Base-by-base conservation (phyloP, 1,140 invertebrate species). In the Acromyrmex charruanus region DNA sequence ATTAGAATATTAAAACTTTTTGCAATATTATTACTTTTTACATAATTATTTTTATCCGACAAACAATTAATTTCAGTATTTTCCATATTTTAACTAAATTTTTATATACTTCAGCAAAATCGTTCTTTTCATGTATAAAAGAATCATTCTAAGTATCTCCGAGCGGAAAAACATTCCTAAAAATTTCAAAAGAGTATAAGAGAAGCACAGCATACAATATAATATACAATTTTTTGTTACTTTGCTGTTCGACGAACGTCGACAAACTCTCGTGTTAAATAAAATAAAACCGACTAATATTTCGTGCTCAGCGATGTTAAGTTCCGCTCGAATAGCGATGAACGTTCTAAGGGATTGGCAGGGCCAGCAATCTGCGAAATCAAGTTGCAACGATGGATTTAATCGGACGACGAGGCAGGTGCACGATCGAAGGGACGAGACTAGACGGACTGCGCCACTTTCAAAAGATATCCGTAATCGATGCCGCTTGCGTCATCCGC, bases 401-500 rank as follows among this genome's bases (percentile, higher is more conserved):
- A 85, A 74, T 61, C 53, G 55, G n/a, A 25, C 66, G 4, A 14
- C 53, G 53, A 82, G 51, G 65, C 59, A 75, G 61, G 68, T 79
- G 31, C 44, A 66, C 63, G 55, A 61, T 74, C 66, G 68, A 66
- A 35, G 65, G 69, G 69, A 35, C 44, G 49, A 63, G 66, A 39
- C 68, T 31, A 51, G 21, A 35, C 61, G 28, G 14, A 35, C 49
- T 44, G 21, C 65, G 81, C 49, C 53, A 18, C 65, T 74, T 85
- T 71, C 81, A 51, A 44, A 71, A 84, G 61, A 75, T 71, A 74
- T 82, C 66, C 21, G 55, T 74, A 85, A 79, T 88, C 74, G 88
- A 77, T 88, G 63, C 39, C 61, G 72, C 69, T 86, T 85, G 63
- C 82, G 82, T 85, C 82, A 85, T 77, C 61, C 82, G 74, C 71